These are phyloP conservation scores for Spea hammondii DNA, from an alignment of 2,797 vertebrate species.

Conservation along the genomic window DNA sequence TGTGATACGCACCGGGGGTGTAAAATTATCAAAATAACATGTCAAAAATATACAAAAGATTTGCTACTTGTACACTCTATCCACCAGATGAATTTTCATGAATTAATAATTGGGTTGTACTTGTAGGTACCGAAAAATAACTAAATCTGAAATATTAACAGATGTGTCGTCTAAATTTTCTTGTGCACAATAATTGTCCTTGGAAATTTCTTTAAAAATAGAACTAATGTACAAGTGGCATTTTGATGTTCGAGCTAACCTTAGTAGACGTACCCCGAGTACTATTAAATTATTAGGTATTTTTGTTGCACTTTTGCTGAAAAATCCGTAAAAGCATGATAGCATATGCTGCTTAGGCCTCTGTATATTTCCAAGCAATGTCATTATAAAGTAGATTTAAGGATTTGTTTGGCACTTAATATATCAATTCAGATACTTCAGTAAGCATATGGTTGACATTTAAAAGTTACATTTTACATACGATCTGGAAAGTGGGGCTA, in stretches of 20 bases:
- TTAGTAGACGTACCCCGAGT: not conserved
- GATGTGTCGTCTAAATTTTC: too few species aligned
- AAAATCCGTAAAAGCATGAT: slow-evolving; percentile 34
- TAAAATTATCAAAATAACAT: not conserved
- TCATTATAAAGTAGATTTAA: slow-evolving; percentile 37
- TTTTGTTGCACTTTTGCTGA: slow-evolving; percentile 35
- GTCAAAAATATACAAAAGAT: not conserved
- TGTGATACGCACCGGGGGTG: not conserved
- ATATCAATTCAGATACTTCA: slow-evolving; percentile 30
- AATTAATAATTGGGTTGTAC: too few species aligned
- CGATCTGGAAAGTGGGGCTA: not conserved
- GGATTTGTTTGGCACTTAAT: slow-evolving; percentile 36
- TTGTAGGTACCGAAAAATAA: too few species aligned
- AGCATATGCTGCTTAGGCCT: slow-evolving; percentile 25
- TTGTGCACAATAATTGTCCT: too few species aligned
- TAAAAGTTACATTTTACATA: not conserved
- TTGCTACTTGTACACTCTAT: not conserved
- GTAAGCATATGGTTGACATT: not conserved
- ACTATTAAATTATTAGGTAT: not conserved
- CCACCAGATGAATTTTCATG: too few species aligned
- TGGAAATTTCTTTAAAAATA: too few species aligned
- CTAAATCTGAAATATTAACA: too few species aligned
- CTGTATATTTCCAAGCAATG: slow-evolving; percentile 35
- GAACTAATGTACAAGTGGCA: not conserved
- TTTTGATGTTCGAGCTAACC: not conserved